Conservation (phyloP, 2,113 vertebrate species). For the Balaeniceps rex region DNA sequence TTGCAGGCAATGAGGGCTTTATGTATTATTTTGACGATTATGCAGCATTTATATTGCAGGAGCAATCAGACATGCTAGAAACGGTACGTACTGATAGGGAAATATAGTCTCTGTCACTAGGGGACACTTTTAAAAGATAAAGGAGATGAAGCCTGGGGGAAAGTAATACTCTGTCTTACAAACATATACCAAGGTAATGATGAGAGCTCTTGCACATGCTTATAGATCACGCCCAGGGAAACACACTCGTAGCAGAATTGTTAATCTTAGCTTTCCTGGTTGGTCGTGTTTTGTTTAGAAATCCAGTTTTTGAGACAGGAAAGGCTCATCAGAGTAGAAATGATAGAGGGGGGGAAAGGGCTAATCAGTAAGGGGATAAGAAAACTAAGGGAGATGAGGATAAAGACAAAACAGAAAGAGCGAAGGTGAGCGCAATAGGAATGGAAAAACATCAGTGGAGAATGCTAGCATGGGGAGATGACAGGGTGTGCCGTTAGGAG, state of each 20-base stretch:
- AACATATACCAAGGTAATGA: background rate
- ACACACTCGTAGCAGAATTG: background rate
- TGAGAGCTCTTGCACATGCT: background rate
- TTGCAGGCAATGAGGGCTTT: background rate
- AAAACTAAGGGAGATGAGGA: background rate
- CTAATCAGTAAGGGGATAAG: background rate
- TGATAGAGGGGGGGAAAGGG: background rate
- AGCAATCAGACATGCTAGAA: background rate
- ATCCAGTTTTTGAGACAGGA: background rate
- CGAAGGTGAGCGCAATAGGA: background rate
- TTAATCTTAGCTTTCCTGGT: background rate
- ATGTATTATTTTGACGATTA: background rate
- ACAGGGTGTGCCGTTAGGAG: background rate
- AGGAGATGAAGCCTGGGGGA: background rate
- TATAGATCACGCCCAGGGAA: background rate
- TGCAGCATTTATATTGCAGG: background rate
- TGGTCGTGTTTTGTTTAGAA: background rate
- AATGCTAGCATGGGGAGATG: background rate
- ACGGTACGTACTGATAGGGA: background rate
- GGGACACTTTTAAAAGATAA: constrained; percentile 1
- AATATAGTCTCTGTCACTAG: background rate
- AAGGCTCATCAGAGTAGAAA: background rate
- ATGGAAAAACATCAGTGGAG: background rate
- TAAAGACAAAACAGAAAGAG: background rate
- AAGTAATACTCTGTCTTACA: background rate